phyloP scores from a whole-genome alignment of 2,888 invertebrate species.

The Melieria crassipennis region DNA sequence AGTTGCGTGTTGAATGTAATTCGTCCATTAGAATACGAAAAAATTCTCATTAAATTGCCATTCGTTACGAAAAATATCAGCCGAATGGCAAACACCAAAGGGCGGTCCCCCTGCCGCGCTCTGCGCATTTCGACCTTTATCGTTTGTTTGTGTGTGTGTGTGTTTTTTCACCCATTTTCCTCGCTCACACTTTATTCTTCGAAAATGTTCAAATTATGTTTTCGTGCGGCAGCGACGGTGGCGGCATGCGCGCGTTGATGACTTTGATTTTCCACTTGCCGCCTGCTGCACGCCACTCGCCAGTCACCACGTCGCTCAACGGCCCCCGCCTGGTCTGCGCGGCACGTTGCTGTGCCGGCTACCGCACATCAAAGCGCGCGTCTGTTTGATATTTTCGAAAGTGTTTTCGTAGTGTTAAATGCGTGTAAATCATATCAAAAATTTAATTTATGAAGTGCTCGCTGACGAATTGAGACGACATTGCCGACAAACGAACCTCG shows the following conservation, averaged over 20 bases:
- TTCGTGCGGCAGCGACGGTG: too few species aligned
- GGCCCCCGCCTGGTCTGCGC: neutral
- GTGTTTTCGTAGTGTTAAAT: slow-evolving; percentile 9
- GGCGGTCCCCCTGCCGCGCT: too few species aligned
- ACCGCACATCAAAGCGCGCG: neutral
- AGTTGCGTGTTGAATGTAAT: slow-evolving; percentile 8
- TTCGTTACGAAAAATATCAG: too few species aligned
- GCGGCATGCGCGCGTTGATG: neutral
- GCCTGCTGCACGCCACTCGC: neutral
- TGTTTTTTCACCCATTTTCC: neutral
- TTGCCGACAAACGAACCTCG: too few species aligned
- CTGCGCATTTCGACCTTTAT: neutral
- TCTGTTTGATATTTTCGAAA: slow-evolving; percentile 8
- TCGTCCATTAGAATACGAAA: neutral
- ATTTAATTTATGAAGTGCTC: neutral
- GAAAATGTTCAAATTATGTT: neutral
- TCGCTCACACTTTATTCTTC: neutral
- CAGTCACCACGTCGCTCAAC: neutral
- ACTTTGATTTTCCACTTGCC: neutral
- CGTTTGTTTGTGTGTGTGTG: neutral
- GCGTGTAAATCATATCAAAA: slow-evolving; percentile 13
- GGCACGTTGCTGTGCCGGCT: neutral
- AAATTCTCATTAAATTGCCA: slow-evolving; percentile 1
- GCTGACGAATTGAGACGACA: neutral
- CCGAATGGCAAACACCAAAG: too few species aligned